Evolutionary conservation across 2,113 vertebrate genomes (phyloP).

Genomic region (Amblyopsis rosae): DNA sequence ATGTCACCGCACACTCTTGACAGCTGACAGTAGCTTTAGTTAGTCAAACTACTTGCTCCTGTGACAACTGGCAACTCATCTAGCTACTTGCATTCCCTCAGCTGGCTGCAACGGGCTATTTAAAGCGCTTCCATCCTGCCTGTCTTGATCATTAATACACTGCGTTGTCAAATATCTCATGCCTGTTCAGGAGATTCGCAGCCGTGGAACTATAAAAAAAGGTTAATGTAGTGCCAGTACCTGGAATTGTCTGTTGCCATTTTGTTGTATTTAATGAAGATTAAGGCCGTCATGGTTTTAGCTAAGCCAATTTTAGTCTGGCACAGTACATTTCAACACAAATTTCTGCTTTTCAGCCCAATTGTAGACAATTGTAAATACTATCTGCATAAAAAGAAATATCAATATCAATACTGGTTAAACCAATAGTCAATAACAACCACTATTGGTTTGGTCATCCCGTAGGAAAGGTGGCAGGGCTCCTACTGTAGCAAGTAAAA

Average conservation of each 20-base stretch:
- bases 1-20: slow-evolving; percentile 12
- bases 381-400: no score
- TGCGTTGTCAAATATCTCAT: slow-evolving; percentile 43
- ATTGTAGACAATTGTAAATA: no score
- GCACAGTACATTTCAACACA: no score
- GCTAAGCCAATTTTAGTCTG: no score
- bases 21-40: slow-evolving; percentile 4
- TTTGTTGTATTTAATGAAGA: no score
- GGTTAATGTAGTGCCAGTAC: not conserved
- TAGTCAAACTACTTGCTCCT: slow-evolving; percentile 16
- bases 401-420: no score
- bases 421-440: no score
- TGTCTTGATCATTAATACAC: slow-evolving; percentile 37
- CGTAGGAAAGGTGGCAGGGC: no score
- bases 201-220: not conserved
- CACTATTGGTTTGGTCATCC: no score
- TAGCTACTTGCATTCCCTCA: slow-evolving; percentile 22
- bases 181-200: not conserved
- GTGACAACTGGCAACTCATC: slow-evolving; percentile 39
- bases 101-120: slow-evolving; percentile 34
- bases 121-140: slow-evolving; percentile 19
- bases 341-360: no score
- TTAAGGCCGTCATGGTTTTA: no score
- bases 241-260: not conserved
- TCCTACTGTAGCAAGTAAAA: no score